Conservation (phyloP, 2,888 invertebrate genomes). For the Penaeus monodon region DNA sequence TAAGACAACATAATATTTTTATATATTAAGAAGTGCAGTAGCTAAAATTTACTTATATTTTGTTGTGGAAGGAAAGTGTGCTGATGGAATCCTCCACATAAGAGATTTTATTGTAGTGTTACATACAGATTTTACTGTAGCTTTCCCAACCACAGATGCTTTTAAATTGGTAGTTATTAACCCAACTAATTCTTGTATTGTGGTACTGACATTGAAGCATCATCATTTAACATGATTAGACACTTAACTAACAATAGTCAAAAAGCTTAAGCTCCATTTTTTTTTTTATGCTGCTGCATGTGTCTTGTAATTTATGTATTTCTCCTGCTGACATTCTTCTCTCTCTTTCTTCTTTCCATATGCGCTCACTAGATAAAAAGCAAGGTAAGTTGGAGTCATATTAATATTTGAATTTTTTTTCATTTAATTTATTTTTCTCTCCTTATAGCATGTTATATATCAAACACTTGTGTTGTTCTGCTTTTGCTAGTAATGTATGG, state of each 20-base stretch:
- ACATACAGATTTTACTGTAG: no score
- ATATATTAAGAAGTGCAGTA: neutral
- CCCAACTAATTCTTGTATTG: neutral
- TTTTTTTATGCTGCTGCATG: slow-evolving; percentile 6
- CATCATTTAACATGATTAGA: neutral
- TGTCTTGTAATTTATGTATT: neutral
- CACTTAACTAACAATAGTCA: slow-evolving; percentile 6
- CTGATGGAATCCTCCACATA: no score
- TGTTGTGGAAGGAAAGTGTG: no score
- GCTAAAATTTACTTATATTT: neutral
- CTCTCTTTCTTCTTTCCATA: slow-evolving; percentile 35
- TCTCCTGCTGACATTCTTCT: slow-evolving; percentile 21
- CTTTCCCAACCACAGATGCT: neutral
- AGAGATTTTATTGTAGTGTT: no score
- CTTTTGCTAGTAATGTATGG: no score
- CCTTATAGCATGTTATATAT: no score
- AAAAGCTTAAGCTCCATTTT: neutral
- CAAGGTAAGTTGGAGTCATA: slow-evolving; percentile 44
- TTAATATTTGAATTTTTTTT: neutral
- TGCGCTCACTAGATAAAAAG: slow-evolving; percentile 53
- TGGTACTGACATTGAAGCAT: neutral
- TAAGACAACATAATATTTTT: no score
- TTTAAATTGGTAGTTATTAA: slow-evolving; percentile 21
- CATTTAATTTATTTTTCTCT: no score
- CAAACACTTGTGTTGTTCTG: no score